Evolutionary conservation across 1,140 invertebrate genomes (phyloP).

Genomic region (Drosophila paulistorum): DNA sequence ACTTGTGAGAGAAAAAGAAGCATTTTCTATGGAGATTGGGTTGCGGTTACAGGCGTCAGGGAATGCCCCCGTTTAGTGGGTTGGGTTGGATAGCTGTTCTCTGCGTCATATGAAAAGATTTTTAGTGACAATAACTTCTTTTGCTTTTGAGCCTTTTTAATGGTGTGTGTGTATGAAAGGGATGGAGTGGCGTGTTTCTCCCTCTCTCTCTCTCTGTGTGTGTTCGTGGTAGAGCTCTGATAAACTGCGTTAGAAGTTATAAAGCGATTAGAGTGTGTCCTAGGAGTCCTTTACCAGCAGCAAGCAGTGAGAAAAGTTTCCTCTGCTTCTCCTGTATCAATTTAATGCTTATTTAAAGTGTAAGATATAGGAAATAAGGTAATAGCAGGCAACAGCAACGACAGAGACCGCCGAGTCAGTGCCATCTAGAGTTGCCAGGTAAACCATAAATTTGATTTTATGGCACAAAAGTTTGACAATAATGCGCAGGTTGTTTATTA

Average conservation of each 20-base stretch:
- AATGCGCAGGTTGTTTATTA: conserved; percentile 54
- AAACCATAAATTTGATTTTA: conserved; percentile 78
- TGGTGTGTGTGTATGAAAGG: conserved; percentile 22
- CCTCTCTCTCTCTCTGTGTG: neutral
- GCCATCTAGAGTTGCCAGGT: conserved; percentile 41
- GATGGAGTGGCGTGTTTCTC: conserved; percentile 4
- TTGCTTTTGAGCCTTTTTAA: conserved; percentile 46
- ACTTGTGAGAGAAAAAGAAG: conserved; percentile 4
- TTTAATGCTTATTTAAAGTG: conserved; percentile 76
- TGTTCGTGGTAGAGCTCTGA: conserved; percentile 42
- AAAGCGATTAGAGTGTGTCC: conserved; percentile 75
- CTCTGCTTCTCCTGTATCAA: conserved; percentile 52
- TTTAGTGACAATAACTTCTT: conserved; percentile 78
- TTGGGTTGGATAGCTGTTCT: neutral
- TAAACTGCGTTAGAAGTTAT: conserved; percentile 79
- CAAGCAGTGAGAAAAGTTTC: conserved; percentile 32
- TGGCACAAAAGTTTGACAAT: conserved; percentile 58
- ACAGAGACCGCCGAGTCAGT: neutral
- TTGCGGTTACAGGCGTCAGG: neutral
- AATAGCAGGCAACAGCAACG: conserved; percentile 17
- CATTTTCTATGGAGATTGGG: conserved; percentile 2
- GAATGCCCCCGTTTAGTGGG: neutral
- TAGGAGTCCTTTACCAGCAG: conserved; percentile 25
- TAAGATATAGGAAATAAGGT: conserved; percentile 46
- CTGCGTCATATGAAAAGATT: conserved; percentile 49